A percentile compares a stretch with the other conserved stretches of the same genome.
phyloP scores from a whole-genome alignment of 2,888 invertebrate species.

The Adela reaumurella region DNA sequence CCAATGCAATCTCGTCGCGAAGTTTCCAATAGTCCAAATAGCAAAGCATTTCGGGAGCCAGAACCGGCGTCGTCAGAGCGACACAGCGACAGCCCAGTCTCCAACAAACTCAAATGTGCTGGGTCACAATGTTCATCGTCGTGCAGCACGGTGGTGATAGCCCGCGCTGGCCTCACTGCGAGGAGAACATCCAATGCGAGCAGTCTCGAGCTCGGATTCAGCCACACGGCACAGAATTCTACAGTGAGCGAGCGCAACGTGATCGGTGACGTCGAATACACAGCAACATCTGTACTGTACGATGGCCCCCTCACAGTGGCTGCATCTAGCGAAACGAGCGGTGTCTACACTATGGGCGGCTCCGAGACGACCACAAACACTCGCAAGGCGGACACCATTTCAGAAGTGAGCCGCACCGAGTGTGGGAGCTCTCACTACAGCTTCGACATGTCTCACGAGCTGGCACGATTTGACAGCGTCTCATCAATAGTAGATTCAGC shows the following conservation, averaged over 20 bases:
- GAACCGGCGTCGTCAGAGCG: too few species aligned
- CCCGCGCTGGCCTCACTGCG: slow-evolving; percentile 45
- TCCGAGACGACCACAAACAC: slow-evolving; percentile 57
- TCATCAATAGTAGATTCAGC: slow-evolving; percentile 30
- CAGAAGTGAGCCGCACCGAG: slow-evolving; percentile 40
- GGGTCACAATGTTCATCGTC: slow-evolving; percentile 84
- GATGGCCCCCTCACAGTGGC: slow-evolving; percentile 56
- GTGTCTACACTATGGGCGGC: slow-evolving; percentile 78
- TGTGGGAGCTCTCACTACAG: slow-evolving; percentile 55
- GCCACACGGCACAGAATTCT: slow-evolving; percentile 85
- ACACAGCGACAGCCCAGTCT: slow-evolving; percentile 51
- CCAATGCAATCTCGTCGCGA: too few species aligned
- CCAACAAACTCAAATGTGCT: slow-evolving; percentile 60
- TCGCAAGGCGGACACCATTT: slow-evolving; percentile 55
- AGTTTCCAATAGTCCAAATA: too few species aligned
- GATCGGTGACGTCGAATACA: slow-evolving; percentile 63
- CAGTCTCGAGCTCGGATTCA: slow-evolving; percentile 79
- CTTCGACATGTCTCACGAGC: slow-evolving; percentile 49
- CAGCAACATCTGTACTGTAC: slow-evolving; percentile 57
- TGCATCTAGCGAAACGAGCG: slow-evolving; percentile 79
- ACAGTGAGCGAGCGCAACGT: slow-evolving; percentile 69
- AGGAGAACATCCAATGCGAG: slow-evolving; percentile 74
- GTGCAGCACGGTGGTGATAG: slow-evolving; percentile 76
- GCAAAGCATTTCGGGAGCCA: slow-evolving; percentile 14
- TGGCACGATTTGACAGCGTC: slow-evolving; percentile 48